Evolutionary conservation across 2,888 invertebrate species (phyloP).

Genomic region (Myopa tessellatipennis): DNA sequence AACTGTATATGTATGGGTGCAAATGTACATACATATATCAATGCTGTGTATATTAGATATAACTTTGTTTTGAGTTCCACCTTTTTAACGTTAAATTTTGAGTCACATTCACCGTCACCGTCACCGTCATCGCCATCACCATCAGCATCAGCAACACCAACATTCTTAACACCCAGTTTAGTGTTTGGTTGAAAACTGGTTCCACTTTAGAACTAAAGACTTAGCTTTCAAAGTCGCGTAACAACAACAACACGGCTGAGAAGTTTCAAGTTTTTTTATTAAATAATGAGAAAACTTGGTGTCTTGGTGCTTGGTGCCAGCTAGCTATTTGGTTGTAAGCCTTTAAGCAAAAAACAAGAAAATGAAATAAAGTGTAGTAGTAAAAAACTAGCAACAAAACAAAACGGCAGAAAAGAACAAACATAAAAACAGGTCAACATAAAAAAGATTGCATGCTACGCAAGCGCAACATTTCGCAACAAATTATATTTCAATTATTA

Average conservation of each 20-base stretch:
- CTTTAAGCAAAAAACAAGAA: no score
- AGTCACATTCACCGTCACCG: constrained; percentile 7
- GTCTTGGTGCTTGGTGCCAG: no score
- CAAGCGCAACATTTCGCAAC: constrained; percentile 7
- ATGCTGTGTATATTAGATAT: no score
- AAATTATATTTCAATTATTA: constrained; percentile 11
- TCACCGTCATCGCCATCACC: not conserved
- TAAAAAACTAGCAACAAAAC: not conserved
- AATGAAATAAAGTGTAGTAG: not conserved
- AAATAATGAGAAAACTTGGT: no score
- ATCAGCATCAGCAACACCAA: not conserved
- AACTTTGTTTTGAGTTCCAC: not conserved
- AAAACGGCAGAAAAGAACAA: not conserved
- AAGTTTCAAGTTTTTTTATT: no score
- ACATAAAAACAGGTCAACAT: constrained; percentile 10
- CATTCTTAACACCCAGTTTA: constrained; percentile 7
- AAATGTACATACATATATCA: no score
- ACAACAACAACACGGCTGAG: not conserved
- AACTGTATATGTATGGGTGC: no score
- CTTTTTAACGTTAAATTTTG: not conserved
- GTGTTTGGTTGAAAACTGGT: constrained; percentile 12
- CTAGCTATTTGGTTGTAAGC: no score
- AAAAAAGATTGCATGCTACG: not conserved
- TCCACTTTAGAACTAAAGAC: not conserved
- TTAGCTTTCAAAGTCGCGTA: not conserved